phyloP scores from a whole-genome alignment of 1,140 invertebrate genomes.

The Babylonia areolata region DNA sequence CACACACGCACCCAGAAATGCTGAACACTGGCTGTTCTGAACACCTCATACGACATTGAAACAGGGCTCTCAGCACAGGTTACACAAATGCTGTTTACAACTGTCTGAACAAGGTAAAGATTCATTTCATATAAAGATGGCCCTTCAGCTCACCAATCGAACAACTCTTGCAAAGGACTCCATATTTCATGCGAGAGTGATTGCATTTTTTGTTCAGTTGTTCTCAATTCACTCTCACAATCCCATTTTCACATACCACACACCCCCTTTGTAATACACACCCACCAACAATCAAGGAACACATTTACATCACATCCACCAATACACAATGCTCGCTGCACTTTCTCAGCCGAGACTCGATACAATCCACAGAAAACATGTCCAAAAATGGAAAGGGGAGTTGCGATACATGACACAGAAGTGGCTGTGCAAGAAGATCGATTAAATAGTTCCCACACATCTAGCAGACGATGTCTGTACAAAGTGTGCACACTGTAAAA shows the following conservation, averaged over 20 bases:
- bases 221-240: no score
- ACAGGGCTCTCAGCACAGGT: background rate
- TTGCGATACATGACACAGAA: background rate
- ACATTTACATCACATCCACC: background rate
- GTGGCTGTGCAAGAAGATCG: background rate
- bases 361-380: background rate
- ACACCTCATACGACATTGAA: background rate
- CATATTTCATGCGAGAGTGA: background rate
- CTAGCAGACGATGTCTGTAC: background rate
- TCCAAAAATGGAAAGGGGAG: background rate
- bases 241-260: no score
- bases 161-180: background rate
- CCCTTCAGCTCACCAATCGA: background rate
- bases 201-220: background rate
- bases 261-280: no score
- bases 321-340: background rate
- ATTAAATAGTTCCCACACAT: constrained; percentile 25
- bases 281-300: background rate
- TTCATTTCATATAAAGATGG: background rate
- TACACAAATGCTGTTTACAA: background rate
- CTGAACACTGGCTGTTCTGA: no score
- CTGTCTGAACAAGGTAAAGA: background rate
- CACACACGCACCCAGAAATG: background rate
- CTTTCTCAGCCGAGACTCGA: background rate
- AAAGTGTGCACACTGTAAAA: background rate